phyloP scores from a whole-genome alignment of 2,797 vertebrate species.

The Sebastes flavidus region DNA sequence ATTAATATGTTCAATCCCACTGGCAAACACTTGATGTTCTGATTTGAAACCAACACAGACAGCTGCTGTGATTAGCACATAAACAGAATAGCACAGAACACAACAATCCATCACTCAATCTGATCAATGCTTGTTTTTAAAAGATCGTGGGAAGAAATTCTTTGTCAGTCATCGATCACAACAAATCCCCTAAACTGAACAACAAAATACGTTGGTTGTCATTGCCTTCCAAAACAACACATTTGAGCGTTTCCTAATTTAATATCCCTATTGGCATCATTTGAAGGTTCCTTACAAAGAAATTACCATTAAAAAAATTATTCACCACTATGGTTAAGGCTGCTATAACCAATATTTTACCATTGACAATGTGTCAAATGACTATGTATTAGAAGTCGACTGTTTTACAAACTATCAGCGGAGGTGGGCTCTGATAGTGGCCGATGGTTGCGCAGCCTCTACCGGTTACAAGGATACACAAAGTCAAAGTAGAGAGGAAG shows the following conservation, averaged over 20 bases:
- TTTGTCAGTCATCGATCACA: constrained; percentile 13
- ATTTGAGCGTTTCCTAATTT: not conserved
- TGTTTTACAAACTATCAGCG: no score
- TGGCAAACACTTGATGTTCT: constrained; percentile 41
- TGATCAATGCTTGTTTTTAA: constrained; percentile 38
- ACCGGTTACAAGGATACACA: no score
- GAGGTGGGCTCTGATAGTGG: no score
- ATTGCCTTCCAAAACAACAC: not conserved
- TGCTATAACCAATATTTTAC: not conserved
- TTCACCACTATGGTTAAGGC: not conserved
- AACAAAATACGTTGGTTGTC: constrained; percentile 1
- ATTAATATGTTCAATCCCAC: constrained; percentile 42
- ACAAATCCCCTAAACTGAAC: constrained; percentile 3
- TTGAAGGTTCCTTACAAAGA: not conserved
- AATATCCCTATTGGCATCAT: not conserved
- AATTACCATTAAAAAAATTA: not conserved
- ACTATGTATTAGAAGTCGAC: no score
- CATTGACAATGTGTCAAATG: not conserved
- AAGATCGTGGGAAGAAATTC: constrained; percentile 23
- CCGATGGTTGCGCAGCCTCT: not conserved
- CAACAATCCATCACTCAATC: constrained; percentile 37
- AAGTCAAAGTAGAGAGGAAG: no score
- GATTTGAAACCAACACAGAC: constrained; percentile 51
- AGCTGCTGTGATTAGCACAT: constrained; percentile 51
- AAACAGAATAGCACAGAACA: constrained; percentile 22